phyloP scores from a whole-genome alignment of 2,888 invertebrate species.

The Eupithecia inturbata region DNA sequence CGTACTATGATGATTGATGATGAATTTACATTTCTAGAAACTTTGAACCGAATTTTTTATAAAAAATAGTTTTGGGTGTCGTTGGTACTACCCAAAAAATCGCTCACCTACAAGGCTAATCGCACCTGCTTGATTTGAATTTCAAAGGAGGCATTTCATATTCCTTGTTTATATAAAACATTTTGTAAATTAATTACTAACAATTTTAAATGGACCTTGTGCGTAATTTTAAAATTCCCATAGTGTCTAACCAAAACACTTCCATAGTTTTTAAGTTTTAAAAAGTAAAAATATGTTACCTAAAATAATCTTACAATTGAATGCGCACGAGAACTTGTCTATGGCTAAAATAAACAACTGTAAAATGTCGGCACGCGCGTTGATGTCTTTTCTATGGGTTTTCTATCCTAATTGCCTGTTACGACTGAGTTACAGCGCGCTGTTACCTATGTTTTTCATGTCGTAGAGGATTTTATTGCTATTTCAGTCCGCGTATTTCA shows the following conservation, averaged over 20 bases:
- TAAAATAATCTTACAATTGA: background rate
- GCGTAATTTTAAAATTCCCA: background rate
- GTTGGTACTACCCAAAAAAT: background rate
- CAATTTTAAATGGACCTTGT: background rate
- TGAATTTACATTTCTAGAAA: slow-evolving; percentile 9
- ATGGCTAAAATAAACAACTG: slow-evolving; percentile 11
- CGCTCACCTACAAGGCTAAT: background rate
- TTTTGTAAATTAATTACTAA: background rate
- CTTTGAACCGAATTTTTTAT: slow-evolving; percentile 9
- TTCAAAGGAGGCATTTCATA: background rate
- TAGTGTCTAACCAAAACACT: background rate
- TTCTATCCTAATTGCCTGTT: slow-evolving; percentile 26
- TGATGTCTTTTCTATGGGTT: slow-evolving; percentile 51
- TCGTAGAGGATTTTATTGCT: slow-evolving; percentile 21
- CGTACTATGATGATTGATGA: slow-evolving; percentile 28
- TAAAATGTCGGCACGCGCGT: slow-evolving; percentile 44
- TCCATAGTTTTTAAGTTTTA: background rate
- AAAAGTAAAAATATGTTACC: background rate
- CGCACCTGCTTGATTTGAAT: background rate
- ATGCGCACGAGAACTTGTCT: slow-evolving; percentile 1
- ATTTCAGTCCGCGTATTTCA: slow-evolving; percentile 17
- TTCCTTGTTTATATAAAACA: background rate
- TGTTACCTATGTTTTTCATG: slow-evolving; percentile 25
- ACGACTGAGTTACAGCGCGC: slow-evolving; percentile 18
- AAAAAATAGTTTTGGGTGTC: slow-evolving; percentile 8